Conservation (phyloP, 2,113 vertebrate genomes). For the Etia nguti region DNA sequence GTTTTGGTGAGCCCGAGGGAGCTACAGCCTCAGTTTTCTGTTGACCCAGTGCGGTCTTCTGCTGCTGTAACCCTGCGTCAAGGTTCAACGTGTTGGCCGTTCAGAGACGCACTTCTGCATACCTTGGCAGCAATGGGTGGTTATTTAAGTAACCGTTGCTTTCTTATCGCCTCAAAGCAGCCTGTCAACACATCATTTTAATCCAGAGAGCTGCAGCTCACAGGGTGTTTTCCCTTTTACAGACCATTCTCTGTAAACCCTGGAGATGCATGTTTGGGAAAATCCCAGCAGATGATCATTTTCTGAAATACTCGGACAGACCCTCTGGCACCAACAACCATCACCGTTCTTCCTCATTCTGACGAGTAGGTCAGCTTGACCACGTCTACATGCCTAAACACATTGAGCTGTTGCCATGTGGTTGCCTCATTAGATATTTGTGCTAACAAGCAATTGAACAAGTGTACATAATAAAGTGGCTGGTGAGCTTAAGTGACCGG, state of each 20-base stretch:
- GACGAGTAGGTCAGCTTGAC: not conserved
- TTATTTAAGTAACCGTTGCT: not conserved
- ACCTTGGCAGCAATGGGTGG: fast-evolving
- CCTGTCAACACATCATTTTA: not conserved
- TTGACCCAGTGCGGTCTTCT: not conserved
- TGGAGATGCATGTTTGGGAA: not conserved
- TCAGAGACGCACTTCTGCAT: not conserved
- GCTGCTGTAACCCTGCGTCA: not conserved
- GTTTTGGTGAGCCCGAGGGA: fast-evolving
- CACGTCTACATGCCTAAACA: not conserved
- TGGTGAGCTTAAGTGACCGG: not conserved
- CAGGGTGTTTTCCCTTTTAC: fast-evolving
- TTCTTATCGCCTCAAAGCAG: not conserved
- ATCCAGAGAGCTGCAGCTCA: not conserved
- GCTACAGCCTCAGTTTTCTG: not conserved
- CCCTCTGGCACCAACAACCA: not conserved
- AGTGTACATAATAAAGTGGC: not conserved
- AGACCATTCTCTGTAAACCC: not conserved
- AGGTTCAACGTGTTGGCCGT: not conserved
- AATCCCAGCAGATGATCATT: not conserved
- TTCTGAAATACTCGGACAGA: not conserved
- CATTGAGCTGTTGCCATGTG: not conserved
- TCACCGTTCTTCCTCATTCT: not conserved
- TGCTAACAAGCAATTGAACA: not conserved
- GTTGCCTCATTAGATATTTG: not conserved